Percentiles rank a stretch among this genome's conserved stretches.
Evolutionary conservation across 2,888 invertebrate species (phyloP).

Genomic region (Schrankia costaestrigalis): DNA sequence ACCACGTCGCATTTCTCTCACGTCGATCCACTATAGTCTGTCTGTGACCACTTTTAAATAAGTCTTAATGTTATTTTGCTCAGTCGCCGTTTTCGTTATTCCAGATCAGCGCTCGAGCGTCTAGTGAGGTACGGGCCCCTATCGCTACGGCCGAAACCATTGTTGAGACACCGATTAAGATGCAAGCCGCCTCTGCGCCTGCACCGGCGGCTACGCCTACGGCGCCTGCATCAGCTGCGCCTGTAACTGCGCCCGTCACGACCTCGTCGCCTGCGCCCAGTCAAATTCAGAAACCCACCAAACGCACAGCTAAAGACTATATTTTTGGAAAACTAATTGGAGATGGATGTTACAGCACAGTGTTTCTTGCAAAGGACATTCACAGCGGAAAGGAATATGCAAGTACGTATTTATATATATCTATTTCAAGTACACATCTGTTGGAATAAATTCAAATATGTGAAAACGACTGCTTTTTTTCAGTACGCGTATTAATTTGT

Average conservation of each 20-base stretch:
- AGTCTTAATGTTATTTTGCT: constrained; percentile 17
- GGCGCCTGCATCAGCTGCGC: constrained; percentile 56
- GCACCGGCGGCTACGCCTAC: constrained; percentile 64
- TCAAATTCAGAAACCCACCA: constrained; percentile 73
- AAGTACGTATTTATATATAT: constrained; percentile 83
- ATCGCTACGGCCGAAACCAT: constrained; percentile 79
- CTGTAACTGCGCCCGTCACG: constrained; percentile 58
- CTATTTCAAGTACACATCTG: background rate
- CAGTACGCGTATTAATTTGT: constrained; percentile 4
- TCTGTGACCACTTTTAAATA: constrained; percentile 33
- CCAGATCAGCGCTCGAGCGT: constrained; percentile 65
- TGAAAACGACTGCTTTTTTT: background rate
- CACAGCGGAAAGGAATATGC: constrained; percentile 95
- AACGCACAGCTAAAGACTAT: constrained; percentile 92
- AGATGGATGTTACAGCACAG: constrained; percentile 98
- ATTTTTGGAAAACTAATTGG: constrained; percentile 97
- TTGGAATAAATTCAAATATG: background rate
- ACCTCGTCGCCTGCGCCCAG: constrained; percentile 66
- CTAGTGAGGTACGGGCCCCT: constrained; percentile 72
- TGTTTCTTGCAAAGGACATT: constrained; percentile 95
- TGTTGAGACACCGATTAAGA: constrained; percentile 73
- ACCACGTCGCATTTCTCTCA: constrained; percentile 47
- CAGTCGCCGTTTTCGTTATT: constrained; percentile 43
- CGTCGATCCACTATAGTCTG: constrained; percentile 32
- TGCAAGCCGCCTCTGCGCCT: constrained; percentile 74